Conservation (phyloP, 2,888 invertebrate species). For the Lomographa bimaculata region DNA sequence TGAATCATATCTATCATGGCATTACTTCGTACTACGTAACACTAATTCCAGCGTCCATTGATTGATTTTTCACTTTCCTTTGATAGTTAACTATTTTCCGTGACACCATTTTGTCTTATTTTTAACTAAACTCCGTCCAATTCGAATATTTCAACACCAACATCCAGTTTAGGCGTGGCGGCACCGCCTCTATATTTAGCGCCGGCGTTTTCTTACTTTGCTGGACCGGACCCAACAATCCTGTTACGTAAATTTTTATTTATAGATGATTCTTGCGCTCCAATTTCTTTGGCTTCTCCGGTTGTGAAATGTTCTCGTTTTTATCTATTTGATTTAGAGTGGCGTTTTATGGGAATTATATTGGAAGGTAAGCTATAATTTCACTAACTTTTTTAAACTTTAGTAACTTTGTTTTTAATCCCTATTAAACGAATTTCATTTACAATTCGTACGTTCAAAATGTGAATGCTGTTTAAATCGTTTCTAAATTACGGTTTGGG, state of each 20-base stretch:
- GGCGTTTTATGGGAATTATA: too few relatives aligned
- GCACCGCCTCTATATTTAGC: slow-evolving; percentile 60
- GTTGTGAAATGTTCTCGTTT: slow-evolving; percentile 26
- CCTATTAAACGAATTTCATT: too few relatives aligned
- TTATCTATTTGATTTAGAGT: slow-evolving; percentile 9
- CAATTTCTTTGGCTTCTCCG: slow-evolving; percentile 39
- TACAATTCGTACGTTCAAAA: too few relatives aligned
- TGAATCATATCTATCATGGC: too few relatives aligned
- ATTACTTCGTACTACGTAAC: too few relatives aligned
- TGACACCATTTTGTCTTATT: slow-evolving; percentile 19
- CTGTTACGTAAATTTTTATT: slow-evolving; percentile 58
- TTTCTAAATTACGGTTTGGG: too few relatives aligned
- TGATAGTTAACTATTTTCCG: not conserved
- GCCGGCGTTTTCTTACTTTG: slow-evolving; percentile 46
- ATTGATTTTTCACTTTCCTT: not conserved
- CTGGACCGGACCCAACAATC: slow-evolving; percentile 35
- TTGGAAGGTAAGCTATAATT: too few relatives aligned
- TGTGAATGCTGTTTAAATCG: too few relatives aligned
- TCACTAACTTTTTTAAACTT: too few relatives aligned
- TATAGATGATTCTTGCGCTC: slow-evolving; percentile 50
- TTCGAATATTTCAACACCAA: slow-evolving; percentile 42
- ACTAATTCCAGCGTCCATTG: too few relatives aligned
- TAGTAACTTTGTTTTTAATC: too few relatives aligned
- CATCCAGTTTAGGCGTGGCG: slow-evolving; percentile 55
- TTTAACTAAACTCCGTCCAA: slow-evolving; percentile 29